These are phyloP conservation scores for Plestiodon gilberti DNA, from an alignment of 2,113 vertebrate species.

Conservation along the genomic window DNA sequence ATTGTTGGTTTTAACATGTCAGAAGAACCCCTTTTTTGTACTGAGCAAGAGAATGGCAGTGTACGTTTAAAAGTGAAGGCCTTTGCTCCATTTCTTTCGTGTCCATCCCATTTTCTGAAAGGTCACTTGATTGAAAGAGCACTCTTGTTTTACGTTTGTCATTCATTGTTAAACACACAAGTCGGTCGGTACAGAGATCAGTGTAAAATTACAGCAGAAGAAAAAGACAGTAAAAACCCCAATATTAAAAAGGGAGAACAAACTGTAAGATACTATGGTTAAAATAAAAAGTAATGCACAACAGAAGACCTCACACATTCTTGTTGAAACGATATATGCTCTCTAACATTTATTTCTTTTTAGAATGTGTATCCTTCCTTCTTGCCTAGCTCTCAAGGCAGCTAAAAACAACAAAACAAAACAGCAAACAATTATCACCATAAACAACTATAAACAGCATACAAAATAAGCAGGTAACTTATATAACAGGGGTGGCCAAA, in stretches of 20 bases:
- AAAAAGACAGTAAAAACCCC: background rate
- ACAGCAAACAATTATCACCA: no score
- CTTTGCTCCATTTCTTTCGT: constrained; percentile 53
- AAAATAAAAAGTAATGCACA: background rate
- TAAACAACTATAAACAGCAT: no score
- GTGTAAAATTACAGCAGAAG: background rate
- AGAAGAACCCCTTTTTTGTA: constrained; percentile 14
- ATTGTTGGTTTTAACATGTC: constrained; percentile 63
- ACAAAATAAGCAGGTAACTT: no score
- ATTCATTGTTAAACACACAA: background rate
- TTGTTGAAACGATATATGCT: background rate
- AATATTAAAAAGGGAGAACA: background rate
- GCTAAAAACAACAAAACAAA: no score
- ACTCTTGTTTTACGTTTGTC: constrained; percentile 4
- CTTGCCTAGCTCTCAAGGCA: no score
- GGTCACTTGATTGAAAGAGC: constrained; percentile 38
- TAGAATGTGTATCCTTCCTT: no score
- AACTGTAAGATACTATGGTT: background rate
- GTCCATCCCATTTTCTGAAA: constrained; percentile 45
- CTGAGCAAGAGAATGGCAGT: constrained; percentile 1
- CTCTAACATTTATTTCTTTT: no score
- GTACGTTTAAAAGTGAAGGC: constrained; percentile 32
- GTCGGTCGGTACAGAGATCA: background rate
- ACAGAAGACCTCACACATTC: background rate
- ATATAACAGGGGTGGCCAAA: no score